Base-by-base conservation (phyloP, 2,888 invertebrate genomes). In the Scaptomyza reducta region DNA sequence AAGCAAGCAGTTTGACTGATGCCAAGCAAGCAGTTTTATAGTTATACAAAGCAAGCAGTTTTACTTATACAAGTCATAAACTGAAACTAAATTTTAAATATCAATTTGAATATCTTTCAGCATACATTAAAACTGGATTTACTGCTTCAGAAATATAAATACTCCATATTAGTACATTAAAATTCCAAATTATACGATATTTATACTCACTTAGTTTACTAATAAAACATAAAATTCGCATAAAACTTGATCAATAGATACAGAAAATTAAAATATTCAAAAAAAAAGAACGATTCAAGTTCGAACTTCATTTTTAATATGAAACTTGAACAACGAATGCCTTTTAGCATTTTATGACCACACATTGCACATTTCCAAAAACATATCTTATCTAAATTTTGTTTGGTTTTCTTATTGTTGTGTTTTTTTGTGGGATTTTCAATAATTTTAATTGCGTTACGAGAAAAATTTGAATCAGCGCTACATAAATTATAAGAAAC, bases 401-500 rank as follows among this genome's bases (percentile, higher is more conserved):
- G 33, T 14, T 71, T 58, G 50, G 46, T 35, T 54, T 71, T 66
- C 16, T 10, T 27, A 0, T 6, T 27, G 6, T 27, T 27, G 27
- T 6, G 27, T 1, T 1, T 62, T 65, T 60, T 64, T 51, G 59
- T 59, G 54, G 57, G 60, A 51, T 73, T 68, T 73, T 79, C 82
- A 73, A 77, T 82, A 77, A 85, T 85, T 85, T 86, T 83, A 82
- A 82, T 86, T 80, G 86, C 74, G 49, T 63, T 70, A 69, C 83
- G 14, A 33, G 65, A 71, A 77, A 70, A 83, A 83, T 78, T 69
- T 71, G 83, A 82, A 82, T 86, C 80, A 78, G 80, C 55, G 83
- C 78, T 55, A 71, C 82, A 86, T 83, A 82, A 82, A 86, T 86
- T 83, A 85, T 79, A 62, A 67, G 45, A 65, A 57, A 27, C 53